Conservation (phyloP, 2,797 vertebrate genomes). For the Schizothorax lantsangensis region DNA sequence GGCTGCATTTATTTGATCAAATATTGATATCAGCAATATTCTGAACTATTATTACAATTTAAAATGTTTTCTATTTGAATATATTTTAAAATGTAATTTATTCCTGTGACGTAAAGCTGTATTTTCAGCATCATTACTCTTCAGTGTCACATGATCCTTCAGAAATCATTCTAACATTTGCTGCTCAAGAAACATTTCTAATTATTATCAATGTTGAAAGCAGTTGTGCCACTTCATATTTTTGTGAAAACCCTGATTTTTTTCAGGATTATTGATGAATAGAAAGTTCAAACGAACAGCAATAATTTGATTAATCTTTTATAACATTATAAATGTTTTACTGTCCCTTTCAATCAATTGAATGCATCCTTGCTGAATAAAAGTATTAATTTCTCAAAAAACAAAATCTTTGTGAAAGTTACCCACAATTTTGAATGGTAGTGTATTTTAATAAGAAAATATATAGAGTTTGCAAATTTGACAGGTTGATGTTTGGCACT, state of each 20-base stretch:
- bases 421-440: neutral
- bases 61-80: neutral
- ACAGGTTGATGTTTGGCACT: slow-evolving; percentile 1
- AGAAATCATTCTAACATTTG: neutral
- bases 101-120: neutral
- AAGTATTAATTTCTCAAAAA: too few relatives aligned
- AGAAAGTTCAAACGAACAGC: too few relatives aligned
- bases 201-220: neutral
- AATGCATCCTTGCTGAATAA: neutral
- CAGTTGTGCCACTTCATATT: neutral
- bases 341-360: neutral
- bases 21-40: neutral
- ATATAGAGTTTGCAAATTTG: neutral
- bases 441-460: neutral
- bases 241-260: too few relatives aligned
- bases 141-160: neutral
- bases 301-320: neutral
- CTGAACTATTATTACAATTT: neutral
- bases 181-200: neutral
- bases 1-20: neutral
- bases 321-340: neutral
- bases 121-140: neutral
- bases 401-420: neutral
- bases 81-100: too few relatives aligned
- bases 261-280: neutral